phyloP scores from a whole-genome alignment of 2,888 invertebrate species.

The Clanis bilineata region DNA sequence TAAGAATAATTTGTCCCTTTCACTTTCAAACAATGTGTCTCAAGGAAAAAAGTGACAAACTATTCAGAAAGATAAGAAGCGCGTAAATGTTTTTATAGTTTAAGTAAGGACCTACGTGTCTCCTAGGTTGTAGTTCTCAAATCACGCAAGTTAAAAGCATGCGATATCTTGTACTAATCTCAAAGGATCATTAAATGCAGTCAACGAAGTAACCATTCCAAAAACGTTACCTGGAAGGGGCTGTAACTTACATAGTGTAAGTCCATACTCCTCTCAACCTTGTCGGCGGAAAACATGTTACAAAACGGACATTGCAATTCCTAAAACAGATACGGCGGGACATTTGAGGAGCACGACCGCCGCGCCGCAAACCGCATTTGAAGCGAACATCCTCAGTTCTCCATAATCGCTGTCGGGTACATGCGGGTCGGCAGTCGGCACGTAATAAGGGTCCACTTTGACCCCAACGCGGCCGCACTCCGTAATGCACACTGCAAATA shows the following conservation, averaged over 20 bases:
- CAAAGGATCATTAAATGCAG: not conserved
- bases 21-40: no score
- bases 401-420: conserved; percentile 36
- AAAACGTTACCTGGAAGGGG: not conserved
- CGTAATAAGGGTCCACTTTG: conserved; percentile 65
- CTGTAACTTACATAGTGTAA: not conserved
- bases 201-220: not conserved
- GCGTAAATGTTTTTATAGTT: no score
- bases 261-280: not conserved
- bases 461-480: conserved; percentile 55
- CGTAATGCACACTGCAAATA: conserved; percentile 57
- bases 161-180: not conserved
- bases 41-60: no score
- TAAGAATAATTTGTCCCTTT: no score
- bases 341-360: not conserved
- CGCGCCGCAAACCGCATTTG: not conserved
- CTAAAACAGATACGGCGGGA: not conserved
- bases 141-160: no score
- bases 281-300: not conserved
- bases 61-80: no score
- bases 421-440: conserved; percentile 42
- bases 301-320: not conserved
- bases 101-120: no score
- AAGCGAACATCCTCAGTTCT: conserved; percentile 5
- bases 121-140: no score